Evolutionary conservation across 1,140 invertebrate genomes (phyloP).

Genomic region (Hyles vespertilio): DNA sequence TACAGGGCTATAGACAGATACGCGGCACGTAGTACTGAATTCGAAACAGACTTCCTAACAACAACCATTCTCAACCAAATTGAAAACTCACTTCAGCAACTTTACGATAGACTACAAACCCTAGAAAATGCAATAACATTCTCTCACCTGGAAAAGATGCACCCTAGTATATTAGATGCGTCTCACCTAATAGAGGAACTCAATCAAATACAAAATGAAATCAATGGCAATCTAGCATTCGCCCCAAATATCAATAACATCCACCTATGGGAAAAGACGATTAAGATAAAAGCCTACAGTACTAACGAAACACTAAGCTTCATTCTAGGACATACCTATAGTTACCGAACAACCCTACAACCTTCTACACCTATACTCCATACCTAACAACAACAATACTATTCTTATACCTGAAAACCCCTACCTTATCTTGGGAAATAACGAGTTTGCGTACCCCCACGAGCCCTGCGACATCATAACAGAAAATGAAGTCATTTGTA

Average conservation of each 20-base stretch:
- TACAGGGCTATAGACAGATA: constrained; percentile 13
- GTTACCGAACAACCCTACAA: constrained; percentile 11
- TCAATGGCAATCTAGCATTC: constrained; percentile 13
- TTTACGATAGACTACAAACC: constrained; percentile 22
- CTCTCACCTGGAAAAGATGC: constrained; percentile 22
- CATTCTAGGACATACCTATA: constrained; percentile 18
- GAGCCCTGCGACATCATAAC: constrained; percentile 18
- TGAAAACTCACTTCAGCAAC: constrained; percentile 20
- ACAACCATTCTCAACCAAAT: constrained; percentile 19
- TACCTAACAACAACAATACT: constrained; percentile 23
- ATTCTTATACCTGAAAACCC: constrained; percentile 26
- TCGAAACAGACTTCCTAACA: constrained; percentile 1
- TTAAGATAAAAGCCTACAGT: constrained; percentile 21
- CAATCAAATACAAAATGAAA: constrained; percentile 19
- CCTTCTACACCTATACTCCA: constrained; percentile 18
- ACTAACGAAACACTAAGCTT: constrained; percentile 21
- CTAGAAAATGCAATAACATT: constrained; percentile 31
- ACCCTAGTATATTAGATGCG: constrained; percentile 22
- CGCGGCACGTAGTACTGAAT: constrained; percentile 1
- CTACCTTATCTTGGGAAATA: constrained; percentile 25
- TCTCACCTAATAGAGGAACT: constrained; percentile 10
- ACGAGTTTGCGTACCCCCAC: constrained; percentile 25
- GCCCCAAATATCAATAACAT: constrained; percentile 17
- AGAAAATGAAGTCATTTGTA: constrained; percentile 23
- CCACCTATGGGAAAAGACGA: constrained; percentile 24